A percentile compares a stretch with the other conserved stretches of the same genome.
phyloP scores from a whole-genome alignment of 2,113 vertebrate genomes.

The Zosterops japonicus region DNA sequence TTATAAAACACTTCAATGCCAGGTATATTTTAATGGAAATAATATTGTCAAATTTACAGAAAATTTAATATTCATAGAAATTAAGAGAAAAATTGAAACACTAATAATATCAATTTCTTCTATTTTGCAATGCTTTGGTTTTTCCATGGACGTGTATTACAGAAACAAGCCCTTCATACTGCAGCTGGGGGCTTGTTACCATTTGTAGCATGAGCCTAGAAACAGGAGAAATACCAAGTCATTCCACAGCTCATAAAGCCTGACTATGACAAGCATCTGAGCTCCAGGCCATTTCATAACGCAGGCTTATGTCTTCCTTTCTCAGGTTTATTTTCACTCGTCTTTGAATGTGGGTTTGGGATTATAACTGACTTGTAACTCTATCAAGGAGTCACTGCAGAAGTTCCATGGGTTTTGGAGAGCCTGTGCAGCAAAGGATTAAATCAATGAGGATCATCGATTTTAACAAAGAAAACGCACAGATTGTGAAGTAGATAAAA shows the following conservation, averaged over 20 bases:
- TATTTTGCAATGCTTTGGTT: fast-evolving
- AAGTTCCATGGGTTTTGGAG: not conserved
- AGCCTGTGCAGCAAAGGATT: not conserved
- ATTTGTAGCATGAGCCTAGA: not conserved
- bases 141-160: not conserved
- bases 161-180: not conserved
- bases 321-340: not conserved
- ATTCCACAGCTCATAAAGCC: not conserved
- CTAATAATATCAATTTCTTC: not conserved
- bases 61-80: not conserved
- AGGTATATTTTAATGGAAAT: not conserved
- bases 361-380: not conserved
- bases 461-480: not conserved
- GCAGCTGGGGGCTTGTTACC: not conserved
- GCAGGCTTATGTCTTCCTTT: not conserved
- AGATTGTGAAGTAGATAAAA: not conserved
- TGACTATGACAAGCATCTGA: constrained; percentile 13
- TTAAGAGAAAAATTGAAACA: not conserved
- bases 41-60: not conserved
- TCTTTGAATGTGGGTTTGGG: not conserved
- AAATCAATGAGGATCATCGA: not conserved
- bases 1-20: not conserved
- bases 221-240: not conserved
- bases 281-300: not conserved
- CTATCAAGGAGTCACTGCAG: not conserved